A percentile compares a stretch with the other conserved stretches of the same genome.
Evolutionary conservation across 2,113 vertebrate genomes (phyloP).

Genomic region (Onychostoma macrolepis): DNA sequence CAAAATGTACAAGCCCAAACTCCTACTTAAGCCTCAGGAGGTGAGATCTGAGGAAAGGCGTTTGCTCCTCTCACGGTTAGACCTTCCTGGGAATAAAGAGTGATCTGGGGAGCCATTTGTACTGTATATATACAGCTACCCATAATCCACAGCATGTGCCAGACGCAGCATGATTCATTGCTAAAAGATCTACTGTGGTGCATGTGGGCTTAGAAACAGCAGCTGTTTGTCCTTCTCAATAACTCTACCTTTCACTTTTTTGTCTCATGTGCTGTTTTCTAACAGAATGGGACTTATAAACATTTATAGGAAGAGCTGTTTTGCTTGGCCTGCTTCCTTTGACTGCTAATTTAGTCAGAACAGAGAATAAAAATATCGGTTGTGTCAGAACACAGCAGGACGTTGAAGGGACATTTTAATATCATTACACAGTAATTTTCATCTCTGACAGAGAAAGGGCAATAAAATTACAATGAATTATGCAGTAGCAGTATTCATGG

Average conservation of each 20-base stretch:
- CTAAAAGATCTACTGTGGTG: conserved; percentile 34
- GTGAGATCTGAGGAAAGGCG: not conserved
- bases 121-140: conserved; percentile 10
- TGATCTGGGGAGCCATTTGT: not conserved
- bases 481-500: not conserved
- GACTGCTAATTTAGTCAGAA: not conserved
- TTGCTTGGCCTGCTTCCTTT: not conserved
- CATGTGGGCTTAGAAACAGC: conserved; percentile 51
- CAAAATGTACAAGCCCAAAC: not conserved
- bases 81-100: not conserved
- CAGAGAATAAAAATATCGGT: not conserved
- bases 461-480: not conserved
- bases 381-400: not conserved
- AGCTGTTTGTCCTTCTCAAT: conserved; percentile 22
- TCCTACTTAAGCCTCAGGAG: not conserved
- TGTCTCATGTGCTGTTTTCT: not conserved
- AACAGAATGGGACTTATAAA: conserved; percentile 46
- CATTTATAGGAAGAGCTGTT: conserved; percentile 3
- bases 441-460: not conserved
- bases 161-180: conserved; percentile 24
- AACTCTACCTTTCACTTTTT: conserved; percentile 30
- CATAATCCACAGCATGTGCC: conserved; percentile 26
- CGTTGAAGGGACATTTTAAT: not conserved
- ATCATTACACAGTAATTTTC: not conserved
- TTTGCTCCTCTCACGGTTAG: not conserved